Evolutionary conservation across 2,888 invertebrate genomes (phyloP).

Genomic region (Apodemia zela): DNA sequence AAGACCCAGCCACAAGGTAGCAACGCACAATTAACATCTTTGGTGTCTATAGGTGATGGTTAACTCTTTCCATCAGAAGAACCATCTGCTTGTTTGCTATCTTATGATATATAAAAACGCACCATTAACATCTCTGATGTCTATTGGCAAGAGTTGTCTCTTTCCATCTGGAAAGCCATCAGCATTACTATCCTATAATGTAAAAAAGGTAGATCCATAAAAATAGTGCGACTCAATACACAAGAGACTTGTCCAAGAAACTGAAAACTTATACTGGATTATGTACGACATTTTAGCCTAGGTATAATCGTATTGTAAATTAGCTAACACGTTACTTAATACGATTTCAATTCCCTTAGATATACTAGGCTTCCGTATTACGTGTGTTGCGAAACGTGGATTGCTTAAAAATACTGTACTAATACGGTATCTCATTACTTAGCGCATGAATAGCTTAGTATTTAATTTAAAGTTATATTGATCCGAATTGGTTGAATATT

Average conservation of each 20-base stretch:
- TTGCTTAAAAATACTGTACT: not conserved
- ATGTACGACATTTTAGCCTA: not conserved
- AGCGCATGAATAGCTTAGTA: not conserved
- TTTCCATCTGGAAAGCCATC: too few species aligned
- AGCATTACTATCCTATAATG: too few species aligned
- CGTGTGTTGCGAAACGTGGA: slow-evolving; percentile 4
- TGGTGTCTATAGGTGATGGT: too few species aligned
- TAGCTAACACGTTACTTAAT: slow-evolving; percentile 4
- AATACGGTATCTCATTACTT: not conserved
- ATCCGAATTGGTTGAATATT: not conserved
- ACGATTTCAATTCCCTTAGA: slow-evolving; percentile 4
- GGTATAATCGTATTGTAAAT: slow-evolving; percentile 2
- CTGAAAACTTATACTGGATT: not conserved
- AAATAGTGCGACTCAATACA: not conserved
- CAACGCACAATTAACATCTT: too few species aligned
- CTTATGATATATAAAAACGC: too few species aligned
- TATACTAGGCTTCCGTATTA: slow-evolving; percentile 8
- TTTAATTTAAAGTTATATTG: not conserved
- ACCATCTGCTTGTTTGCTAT: too few species aligned
- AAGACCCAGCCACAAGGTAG: too few species aligned
- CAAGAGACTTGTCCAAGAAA: not conserved
- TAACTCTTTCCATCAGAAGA: too few species aligned
- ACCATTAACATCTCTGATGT: too few species aligned
- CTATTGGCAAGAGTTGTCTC: too few species aligned
- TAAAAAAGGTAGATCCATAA: not conserved